These are phyloP conservation scores for Euwallacea fornicatus DNA, from an alignment of 1,140 invertebrate genomes.

Conservation along the genomic window DNA sequence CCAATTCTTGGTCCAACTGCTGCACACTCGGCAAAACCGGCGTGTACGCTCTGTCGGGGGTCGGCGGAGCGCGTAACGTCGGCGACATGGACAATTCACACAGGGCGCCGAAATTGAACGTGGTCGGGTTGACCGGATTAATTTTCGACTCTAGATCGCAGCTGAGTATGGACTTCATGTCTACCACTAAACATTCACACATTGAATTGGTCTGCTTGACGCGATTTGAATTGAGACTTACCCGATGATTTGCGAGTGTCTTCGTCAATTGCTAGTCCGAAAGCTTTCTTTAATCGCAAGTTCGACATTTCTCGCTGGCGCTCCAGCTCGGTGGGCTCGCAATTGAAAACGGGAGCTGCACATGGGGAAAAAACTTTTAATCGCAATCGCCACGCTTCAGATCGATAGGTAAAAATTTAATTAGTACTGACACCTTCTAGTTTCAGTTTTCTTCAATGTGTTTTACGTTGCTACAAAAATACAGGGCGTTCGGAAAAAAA, in stretches of 20 bases:
- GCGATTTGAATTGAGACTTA: conserved; percentile 33
- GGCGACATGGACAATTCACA: conserved; percentile 30
- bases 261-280: conserved; percentile 50
- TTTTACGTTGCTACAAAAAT: no score
- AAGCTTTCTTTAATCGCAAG: conserved; percentile 64
- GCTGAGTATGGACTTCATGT: conserved; percentile 47
- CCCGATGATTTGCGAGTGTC: conserved; percentile 45
- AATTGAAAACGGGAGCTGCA: conserved; percentile 58
- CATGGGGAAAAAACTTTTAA: conserved; percentile 8
- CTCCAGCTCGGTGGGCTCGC: conserved; percentile 71
- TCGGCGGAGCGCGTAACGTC: conserved; percentile 15
- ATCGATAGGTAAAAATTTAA: no score
- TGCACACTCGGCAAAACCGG: conserved; percentile 8
- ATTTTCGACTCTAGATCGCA: conserved; percentile 46
- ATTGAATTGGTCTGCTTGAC: background rate
- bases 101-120: conserved; percentile 37
- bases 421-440: no score
- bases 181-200: conserved; percentile 40
- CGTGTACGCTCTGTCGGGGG: conserved; percentile 11
- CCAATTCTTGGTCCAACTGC: background rate
- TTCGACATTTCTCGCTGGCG: conserved; percentile 74
- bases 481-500: no score
- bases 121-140: conserved; percentile 37
- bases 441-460: no score
- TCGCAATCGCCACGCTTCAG: background rate